Percentiles rank a stretch among this genome's conserved stretches.
Conservation (phyloP, 2,113 vertebrate species). For the Amblyornis subalaris region DNA sequence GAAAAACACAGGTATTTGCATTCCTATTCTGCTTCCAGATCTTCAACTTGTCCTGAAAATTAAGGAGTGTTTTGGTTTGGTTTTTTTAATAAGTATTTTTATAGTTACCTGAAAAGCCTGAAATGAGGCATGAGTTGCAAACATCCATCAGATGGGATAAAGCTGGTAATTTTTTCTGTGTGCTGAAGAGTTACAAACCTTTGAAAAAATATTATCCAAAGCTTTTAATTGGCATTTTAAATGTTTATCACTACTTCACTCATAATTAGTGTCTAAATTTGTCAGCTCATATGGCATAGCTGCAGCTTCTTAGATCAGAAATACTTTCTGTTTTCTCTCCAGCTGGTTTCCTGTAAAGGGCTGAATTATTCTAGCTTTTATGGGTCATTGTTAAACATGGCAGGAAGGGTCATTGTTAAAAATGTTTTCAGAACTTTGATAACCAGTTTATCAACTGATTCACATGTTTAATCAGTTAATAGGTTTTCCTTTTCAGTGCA, state of each 20-base stretch:
- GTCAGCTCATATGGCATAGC: not conserved
- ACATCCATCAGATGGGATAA: not conserved
- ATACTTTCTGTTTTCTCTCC: slow-evolving; percentile 10
- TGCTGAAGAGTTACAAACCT: not conserved
- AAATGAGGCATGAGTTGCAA: not conserved
- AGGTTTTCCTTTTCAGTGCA: slow-evolving; percentile 61
- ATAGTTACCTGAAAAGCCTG: not conserved
- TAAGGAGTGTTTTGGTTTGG: not conserved
- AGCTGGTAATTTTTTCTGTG: not conserved
- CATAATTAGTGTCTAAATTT: not conserved
- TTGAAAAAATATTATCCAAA: not conserved
- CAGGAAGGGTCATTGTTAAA: slow-evolving; percentile 67
- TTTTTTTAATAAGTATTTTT: not conserved
- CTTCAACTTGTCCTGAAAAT: not conserved
- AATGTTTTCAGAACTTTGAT: slow-evolving; percentile 68
- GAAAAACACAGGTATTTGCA: not conserved
- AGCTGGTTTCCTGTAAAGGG: slow-evolving; percentile 39
- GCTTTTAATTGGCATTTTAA: slow-evolving; percentile 3
- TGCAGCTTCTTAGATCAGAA: slow-evolving; percentile 30
- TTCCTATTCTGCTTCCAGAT: not conserved
- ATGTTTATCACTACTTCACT: not conserved
- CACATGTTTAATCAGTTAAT: slow-evolving; percentile 68
- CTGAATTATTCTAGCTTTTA: slow-evolving; percentile 63
- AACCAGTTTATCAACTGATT: slow-evolving; percentile 67
- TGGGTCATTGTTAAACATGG: slow-evolving; percentile 58